Percentiles rank a stretch among this genome's conserved stretches.
phyloP scores from a whole-genome alignment of 2,888 invertebrate genomes.

The Lithosia quadra region DNA sequence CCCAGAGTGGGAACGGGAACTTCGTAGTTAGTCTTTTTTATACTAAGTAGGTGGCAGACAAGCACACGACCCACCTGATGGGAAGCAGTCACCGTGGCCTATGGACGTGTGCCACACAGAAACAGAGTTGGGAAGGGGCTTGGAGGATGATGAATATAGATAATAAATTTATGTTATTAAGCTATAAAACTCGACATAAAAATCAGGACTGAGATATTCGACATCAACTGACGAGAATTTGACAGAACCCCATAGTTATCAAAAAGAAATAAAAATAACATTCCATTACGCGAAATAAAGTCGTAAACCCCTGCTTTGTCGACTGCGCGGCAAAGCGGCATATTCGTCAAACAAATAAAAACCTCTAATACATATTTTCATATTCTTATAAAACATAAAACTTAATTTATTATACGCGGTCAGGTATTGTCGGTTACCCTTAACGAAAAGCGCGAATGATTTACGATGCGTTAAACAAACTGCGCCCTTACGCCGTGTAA shows the following conservation, averaged over 20 bases:
- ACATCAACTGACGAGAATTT: conserved; percentile 1
- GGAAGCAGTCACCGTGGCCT: too few relatives aligned
- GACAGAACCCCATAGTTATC: conserved; percentile 20
- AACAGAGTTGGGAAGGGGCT: too few relatives aligned
- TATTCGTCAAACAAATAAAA: conserved; percentile 52
- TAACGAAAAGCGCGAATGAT: conserved; percentile 61
- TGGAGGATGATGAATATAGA: too few relatives aligned
- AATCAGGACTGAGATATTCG: background rate
- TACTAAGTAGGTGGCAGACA: too few relatives aligned
- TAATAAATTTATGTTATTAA: too few relatives aligned
- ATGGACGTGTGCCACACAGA: too few relatives aligned
- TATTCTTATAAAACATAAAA: conserved; percentile 57
- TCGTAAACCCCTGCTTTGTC: conserved; percentile 43
- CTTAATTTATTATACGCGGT: conserved; percentile 55
- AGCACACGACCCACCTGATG: too few relatives aligned
- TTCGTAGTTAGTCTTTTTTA: too few relatives aligned
- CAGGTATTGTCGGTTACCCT: conserved; percentile 59
- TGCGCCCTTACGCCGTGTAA: conserved; percentile 8
- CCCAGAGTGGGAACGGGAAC: too few relatives aligned
- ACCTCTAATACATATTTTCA: conserved; percentile 54
- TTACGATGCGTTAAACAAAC: conserved; percentile 44
- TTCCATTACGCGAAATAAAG: conserved; percentile 39
- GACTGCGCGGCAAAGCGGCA: conserved; percentile 43
- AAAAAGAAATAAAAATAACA: conserved; percentile 33
- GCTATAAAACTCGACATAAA: background rate